Percentiles rank a stretch among this genome's conserved stretches.
Evolutionary conservation across 2,797 vertebrate species (phyloP).

Genomic region (Graptemys geographica): DNA sequence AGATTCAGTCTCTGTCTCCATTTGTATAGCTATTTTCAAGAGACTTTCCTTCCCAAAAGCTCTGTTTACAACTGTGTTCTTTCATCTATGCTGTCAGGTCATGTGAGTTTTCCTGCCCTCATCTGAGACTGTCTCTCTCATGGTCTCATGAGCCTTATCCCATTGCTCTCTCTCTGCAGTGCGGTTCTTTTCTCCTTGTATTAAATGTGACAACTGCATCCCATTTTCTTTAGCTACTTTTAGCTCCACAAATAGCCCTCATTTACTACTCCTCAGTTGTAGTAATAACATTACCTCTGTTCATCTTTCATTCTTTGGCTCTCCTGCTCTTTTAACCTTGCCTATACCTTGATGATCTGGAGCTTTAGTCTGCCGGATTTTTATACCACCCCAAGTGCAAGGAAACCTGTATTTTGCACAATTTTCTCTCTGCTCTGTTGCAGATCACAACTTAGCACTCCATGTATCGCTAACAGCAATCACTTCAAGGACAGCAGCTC

Average conservation of each 20-base stretch:
- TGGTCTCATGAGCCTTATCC: background rate
- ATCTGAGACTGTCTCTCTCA: background rate
- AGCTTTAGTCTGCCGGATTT: background rate
- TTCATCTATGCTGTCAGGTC: background rate
- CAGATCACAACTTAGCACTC: slow-evolving; percentile 12
- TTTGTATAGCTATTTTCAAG: background rate
- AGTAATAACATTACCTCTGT: background rate
- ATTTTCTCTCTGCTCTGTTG: slow-evolving; percentile 22
- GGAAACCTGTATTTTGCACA: slow-evolving; percentile 5
- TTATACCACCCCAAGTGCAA: background rate
- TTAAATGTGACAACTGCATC: background rate
- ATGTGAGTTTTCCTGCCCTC: background rate
- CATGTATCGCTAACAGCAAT: slow-evolving; percentile 5
- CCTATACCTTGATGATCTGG: background rate
- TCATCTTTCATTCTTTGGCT: slow-evolving; percentile 6
- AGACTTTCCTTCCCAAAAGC: background rate
- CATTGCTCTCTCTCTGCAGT: background rate
- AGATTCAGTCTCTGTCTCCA: background rate
- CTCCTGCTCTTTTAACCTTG: slow-evolving; percentile 17
- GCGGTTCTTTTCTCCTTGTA: background rate
- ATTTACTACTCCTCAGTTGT: slow-evolving; percentile 12
- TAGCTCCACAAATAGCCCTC: slow-evolving; percentile 10
- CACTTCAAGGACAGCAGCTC: slow-evolving; percentile 17
- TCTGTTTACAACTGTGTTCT: background rate
- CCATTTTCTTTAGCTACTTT: slow-evolving; percentile 26